Evolutionary conservation across 2,888 invertebrate species (phyloP), one percentile per base, ranked within the genome.

Genomic region (Tridacna gigas): DNA sequence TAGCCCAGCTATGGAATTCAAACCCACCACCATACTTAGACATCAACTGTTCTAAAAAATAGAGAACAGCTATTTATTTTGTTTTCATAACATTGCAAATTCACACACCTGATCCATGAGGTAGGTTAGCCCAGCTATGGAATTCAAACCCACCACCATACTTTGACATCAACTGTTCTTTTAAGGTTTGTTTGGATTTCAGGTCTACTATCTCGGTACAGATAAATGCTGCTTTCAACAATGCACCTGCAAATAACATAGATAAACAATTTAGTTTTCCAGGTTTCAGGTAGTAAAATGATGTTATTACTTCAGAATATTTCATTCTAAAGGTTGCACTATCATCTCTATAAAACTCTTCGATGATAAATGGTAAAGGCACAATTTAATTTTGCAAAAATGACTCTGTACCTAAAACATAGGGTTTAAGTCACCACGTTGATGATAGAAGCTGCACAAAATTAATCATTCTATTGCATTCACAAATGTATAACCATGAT

Each of bases 191-290:
- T 56, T 83, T 65, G 1, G 92, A 93, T 20, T 91, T 77, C 13
- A 94, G 75, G 78, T 94, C 90, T 3, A 96, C 87, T 13, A 95
- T 89, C 45, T 94, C 92, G 2, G 95, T 93, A 90, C 94, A 95
- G 25, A 95, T 89, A 79, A 95, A 92, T n/a, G 95, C 95, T 47
- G 95, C 95, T 90, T 95, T 95, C 79, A 95, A 83, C 67, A 96
- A 90, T 11, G 95, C 95, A 28, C 95, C 95, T 94, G 83, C 2
- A 60, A 74, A 0, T 5, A 82, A 65, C 22, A 76, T 0, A 48
- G 22, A 48, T 9, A 13, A n/a, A 37, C 37, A 4, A 2, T 37
- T 37, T 37, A 37, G 37, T 7, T n/a, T n/a, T n/a, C n/a, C n/a
- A n/a, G n/a, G n/a, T n/a, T n/a, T n/a, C n/a, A n/a, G n/a, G n/a